Conservation (phyloP, 2,888 invertebrate species). For the Sarcophaga caerulescens region DNA sequence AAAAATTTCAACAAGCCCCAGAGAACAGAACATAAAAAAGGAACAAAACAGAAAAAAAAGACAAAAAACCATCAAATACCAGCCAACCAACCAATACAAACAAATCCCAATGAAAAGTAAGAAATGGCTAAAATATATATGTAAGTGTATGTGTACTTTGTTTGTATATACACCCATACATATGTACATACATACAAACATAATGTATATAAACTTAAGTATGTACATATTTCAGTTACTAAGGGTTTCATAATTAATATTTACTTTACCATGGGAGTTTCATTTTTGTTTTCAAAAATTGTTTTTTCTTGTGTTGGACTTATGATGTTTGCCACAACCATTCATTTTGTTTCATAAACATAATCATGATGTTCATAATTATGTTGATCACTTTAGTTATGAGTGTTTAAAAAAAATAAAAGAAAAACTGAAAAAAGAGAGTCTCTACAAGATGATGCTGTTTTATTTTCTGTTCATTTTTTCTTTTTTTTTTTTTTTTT, state of each 20-base stretch:
- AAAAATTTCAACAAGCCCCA: not conserved
- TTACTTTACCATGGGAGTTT: constrained; percentile 56
- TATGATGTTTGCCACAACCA: constrained; percentile 9
- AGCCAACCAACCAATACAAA: constrained; percentile 6
- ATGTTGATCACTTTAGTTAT: constrained; percentile 40
- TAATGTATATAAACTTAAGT: too few relatives aligned
- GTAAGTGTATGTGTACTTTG: constrained; percentile 27
- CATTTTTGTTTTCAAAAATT: not conserved
- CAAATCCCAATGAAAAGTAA: constrained; percentile 52
- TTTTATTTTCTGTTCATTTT: not conserved
- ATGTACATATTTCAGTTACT: too few relatives aligned
- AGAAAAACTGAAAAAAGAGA: not conserved
- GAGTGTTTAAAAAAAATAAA: constrained; percentile 24
- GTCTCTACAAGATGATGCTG: constrained; percentile 7
- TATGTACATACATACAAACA: too few relatives aligned
- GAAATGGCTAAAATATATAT: constrained; percentile 47
- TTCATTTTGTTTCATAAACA: constrained; percentile 28
- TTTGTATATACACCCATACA: not conserved
- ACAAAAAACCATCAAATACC: constrained; percentile 1
- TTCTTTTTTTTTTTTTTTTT: not conserved
- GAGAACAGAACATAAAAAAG: constrained; percentile 36
- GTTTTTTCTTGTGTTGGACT: constrained; percentile 19
- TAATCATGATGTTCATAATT: not conserved
- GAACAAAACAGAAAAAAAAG: too few relatives aligned
- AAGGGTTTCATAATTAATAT: constrained; percentile 43